Percentiles rank a stretch among this genome's conserved stretches.
These are phyloP conservation scores for Adelognathus sp. DNA, from an alignment of 2,888 invertebrate species.

Conservation along the genomic window DNA sequence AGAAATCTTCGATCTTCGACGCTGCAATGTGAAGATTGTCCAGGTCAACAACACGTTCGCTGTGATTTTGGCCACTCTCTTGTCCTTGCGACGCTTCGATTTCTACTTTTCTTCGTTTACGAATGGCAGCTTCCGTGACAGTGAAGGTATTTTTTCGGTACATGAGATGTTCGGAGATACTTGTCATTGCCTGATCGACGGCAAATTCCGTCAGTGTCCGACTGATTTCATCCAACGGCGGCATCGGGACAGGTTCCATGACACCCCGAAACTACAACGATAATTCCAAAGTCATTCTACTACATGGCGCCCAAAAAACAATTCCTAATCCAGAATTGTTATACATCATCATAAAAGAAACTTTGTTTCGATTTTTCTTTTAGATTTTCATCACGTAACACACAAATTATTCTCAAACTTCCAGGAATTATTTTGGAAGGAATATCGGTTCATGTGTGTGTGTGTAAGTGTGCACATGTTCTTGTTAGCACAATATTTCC, in stretches of 20 bases:
- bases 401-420: too few relatives aligned
- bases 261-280: background rate
- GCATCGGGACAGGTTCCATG: background rate
- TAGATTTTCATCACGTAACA: too few relatives aligned
- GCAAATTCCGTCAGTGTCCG: background rate
- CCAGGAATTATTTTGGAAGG: too few relatives aligned
- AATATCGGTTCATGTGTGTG: too few relatives aligned
- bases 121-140: background rate
- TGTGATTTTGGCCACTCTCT: background rate
- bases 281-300: too few relatives aligned
- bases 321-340: too few relatives aligned
- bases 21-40: background rate
- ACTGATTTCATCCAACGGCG: background rate
- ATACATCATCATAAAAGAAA: too few relatives aligned
- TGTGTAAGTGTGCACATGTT: too few relatives aligned
- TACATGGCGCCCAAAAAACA: too few relatives aligned
- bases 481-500: too few relatives aligned
- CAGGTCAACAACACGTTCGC: too few relatives aligned
- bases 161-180: background rate
- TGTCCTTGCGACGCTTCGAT: background rate
- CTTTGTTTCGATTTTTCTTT: too few relatives aligned
- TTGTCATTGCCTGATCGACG: background rate
- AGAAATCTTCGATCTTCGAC: background rate
- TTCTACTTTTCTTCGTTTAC: background rate
- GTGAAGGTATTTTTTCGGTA: background rate